These are phyloP conservation scores for Channallabes apus DNA, from an alignment of 2,797 vertebrate species.

Conservation along the genomic window DNA sequence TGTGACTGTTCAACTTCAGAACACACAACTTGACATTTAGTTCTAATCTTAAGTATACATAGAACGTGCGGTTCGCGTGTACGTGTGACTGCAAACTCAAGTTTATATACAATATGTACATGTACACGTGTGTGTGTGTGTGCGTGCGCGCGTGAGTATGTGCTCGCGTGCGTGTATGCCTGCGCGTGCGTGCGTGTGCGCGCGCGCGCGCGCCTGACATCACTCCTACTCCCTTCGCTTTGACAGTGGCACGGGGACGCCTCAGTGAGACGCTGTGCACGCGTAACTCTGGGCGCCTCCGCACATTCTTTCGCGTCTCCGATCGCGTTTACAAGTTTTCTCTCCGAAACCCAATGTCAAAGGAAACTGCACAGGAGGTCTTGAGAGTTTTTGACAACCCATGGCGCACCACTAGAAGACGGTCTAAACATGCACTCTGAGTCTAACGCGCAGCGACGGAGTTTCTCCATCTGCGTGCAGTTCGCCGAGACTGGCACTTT, in stretches of 20 bases:
- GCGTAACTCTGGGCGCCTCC: conserved; percentile 25
- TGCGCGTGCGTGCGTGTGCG: not conserved
- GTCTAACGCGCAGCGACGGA: conserved; percentile 16
- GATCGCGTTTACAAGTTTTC: conserved; percentile 28
- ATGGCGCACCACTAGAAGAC: not conserved
- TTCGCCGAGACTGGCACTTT: conserved; percentile 30
- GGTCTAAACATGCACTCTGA: conserved; percentile 36
- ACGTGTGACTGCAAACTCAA: not conserved
- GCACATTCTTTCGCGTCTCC: conserved; percentile 21
- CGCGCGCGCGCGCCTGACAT: conserved; percentile 44
- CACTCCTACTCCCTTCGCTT: conserved; percentile 9
- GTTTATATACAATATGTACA: not conserved
- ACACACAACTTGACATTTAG: not conserved
- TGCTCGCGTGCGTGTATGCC: not conserved
- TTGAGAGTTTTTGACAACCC: not conserved
- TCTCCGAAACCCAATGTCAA: not conserved
- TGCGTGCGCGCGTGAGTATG: not conserved
- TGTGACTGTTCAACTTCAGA: not conserved
- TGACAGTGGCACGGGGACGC: conserved; percentile 23
- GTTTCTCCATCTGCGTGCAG: conserved; percentile 21
- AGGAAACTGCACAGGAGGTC: not conserved
- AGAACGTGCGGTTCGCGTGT: not conserved
- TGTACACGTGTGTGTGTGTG: not conserved
- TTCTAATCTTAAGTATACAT: not conserved
- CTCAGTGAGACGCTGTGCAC: conserved; percentile 33